Evolutionary conservation across 2,888 invertebrate species (phyloP).

Genomic region (Salpingus planirostris): DNA sequence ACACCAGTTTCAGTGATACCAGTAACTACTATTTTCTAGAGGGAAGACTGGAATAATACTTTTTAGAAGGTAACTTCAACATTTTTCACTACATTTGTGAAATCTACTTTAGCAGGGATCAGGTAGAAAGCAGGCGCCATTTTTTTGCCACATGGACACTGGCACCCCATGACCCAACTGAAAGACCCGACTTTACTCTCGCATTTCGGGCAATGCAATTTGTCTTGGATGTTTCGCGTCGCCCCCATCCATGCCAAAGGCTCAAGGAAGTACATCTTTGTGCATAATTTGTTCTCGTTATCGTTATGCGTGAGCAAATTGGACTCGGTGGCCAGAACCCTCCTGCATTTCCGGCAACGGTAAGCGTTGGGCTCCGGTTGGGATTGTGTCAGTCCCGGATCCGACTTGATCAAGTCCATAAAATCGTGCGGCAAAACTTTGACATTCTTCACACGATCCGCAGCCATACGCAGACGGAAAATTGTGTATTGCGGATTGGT

Average conservation of each 20-base stretch:
- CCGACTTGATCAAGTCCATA: slow-evolving; percentile 66
- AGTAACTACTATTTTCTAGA: too few species aligned
- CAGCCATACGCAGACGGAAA: slow-evolving; percentile 69
- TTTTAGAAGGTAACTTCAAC: slow-evolving; percentile 56
- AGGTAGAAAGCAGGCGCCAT: slow-evolving; percentile 88
- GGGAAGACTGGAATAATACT: too few species aligned
- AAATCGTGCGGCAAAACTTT: slow-evolving; percentile 76
- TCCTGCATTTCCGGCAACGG: slow-evolving; percentile 70
- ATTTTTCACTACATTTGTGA: slow-evolving; percentile 80
- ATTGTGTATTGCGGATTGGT: slow-evolving; percentile 62
- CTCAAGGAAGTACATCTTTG: slow-evolving; percentile 75
- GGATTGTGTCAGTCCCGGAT: slow-evolving; percentile 61
- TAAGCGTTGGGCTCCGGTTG: slow-evolving; percentile 77
- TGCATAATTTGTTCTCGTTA: slow-evolving; percentile 47
- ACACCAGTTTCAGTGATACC: background rate
- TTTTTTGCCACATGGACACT: slow-evolving; percentile 84
- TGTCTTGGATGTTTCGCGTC: slow-evolving; percentile 61
- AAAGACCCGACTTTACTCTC: slow-evolving; percentile 78
- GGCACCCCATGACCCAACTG: slow-evolving; percentile 85
- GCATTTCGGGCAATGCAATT: slow-evolving; percentile 81
- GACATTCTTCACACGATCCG: slow-evolving; percentile 71
- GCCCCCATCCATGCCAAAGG: slow-evolving; percentile 87
- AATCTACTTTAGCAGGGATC: slow-evolving; percentile 83
- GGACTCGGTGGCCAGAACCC: slow-evolving; percentile 71
- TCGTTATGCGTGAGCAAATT: slow-evolving; percentile 67